These are phyloP conservation scores for Lipophrys pholis DNA, from an alignment of 2,113 vertebrate genomes.

Conservation along the genomic window DNA sequence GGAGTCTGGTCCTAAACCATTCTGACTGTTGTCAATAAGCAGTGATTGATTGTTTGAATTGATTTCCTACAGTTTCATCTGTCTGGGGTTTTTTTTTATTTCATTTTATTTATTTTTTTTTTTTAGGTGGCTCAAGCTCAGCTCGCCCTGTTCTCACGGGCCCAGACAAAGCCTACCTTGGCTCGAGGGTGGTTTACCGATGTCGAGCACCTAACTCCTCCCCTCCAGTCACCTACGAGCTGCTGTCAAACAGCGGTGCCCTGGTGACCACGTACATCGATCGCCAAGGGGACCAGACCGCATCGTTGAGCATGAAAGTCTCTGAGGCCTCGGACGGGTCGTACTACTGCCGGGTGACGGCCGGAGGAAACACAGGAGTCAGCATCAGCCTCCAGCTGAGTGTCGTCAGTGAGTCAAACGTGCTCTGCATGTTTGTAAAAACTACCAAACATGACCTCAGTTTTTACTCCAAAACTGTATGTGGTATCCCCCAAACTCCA, in stretches of 20 bases:
- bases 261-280: neutral
- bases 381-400: slow-evolving; percentile 73
- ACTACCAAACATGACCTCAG: neutral
- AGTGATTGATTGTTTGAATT: too few species aligned
- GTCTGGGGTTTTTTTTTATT: neutral
- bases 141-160: slow-evolving; percentile 62
- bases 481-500: slow-evolving; percentile 28
- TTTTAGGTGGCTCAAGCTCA: slow-evolving; percentile 54
- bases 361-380: slow-evolving; percentile 14
- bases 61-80: too few species aligned
- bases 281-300: slow-evolving; percentile 11
- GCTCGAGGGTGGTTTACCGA: slow-evolving; percentile 45
- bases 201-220: slow-evolving; percentile 48
- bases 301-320: slow-evolving; percentile 56
- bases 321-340: slow-evolving; percentile 51
- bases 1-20: too few species aligned
- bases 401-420: slow-evolving; percentile 79
- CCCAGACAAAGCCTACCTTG: slow-evolving; percentile 69
- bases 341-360: slow-evolving; percentile 70
- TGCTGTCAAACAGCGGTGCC: slow-evolving; percentile 40
- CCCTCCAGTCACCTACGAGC: slow-evolving; percentile 62
- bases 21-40: too few species aligned
- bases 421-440: neutral
- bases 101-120: neutral
- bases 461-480: neutral